phyloP scores from a whole-genome alignment of 2,113 vertebrate genomes.

The Arothron firmamentum region DNA sequence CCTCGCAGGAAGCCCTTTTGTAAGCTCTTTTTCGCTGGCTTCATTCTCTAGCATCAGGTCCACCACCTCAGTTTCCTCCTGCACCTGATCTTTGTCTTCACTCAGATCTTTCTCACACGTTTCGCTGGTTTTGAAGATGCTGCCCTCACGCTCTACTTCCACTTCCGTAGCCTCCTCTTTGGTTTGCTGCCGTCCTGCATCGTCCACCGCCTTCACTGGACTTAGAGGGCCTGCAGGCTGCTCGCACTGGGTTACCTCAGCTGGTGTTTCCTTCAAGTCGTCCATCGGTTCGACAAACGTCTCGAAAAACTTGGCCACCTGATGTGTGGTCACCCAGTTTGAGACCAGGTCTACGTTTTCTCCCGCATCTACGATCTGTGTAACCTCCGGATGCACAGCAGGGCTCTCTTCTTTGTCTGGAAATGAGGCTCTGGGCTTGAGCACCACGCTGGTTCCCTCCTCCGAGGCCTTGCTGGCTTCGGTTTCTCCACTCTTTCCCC shows the following conservation, averaged over 20 bases:
- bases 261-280: conserved; percentile 45
- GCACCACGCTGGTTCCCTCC: conserved; percentile 57
- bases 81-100: neutral
- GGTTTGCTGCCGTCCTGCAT: conserved; percentile 6
- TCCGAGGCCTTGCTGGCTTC: conserved; percentile 54
- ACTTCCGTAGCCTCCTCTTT: conserved; percentile 24
- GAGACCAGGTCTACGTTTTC: conserved; percentile 64
- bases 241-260: neutral
- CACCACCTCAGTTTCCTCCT: neutral
- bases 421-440: conserved; percentile 42
- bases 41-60: neutral
- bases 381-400: neutral
- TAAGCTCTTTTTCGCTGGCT: neutral
- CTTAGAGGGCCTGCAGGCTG: conserved; percentile 10
- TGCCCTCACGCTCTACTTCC: conserved; percentile 12
- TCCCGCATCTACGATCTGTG: conserved; percentile 23
- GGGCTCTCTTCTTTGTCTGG: conserved; percentile 7
- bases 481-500: conserved; percentile 35
- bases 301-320: conserved; percentile 67
- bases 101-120: neutral
- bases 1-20: too few species aligned
- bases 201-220: conserved; percentile 8
- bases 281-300: conserved; percentile 72
- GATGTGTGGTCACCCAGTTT: conserved; percentile 72
- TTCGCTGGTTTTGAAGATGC: conserved; percentile 16